Base-by-base conservation (phyloP, 2,888 invertebrate genomes). In the Eumacrocentrus americanus region DNA sequence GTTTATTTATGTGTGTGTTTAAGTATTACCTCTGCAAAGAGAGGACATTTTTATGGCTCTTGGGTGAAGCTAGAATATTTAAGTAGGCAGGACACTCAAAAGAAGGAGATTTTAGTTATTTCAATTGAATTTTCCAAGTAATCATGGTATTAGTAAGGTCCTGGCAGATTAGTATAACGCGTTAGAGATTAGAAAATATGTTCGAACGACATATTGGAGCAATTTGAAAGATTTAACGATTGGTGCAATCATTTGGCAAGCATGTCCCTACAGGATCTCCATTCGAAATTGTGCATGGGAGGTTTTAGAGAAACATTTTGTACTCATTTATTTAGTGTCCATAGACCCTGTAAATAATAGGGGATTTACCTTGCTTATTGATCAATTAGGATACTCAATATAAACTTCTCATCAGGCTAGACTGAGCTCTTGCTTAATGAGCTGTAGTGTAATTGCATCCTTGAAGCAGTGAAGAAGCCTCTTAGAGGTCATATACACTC, bases 1-100 rank as follows among this genome's bases (percentile, higher is more conserved):
- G 50, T 35, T 6, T 46, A 23, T 29, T n/a, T 34, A 29, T 44
- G 12, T 47, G 18, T 59, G 25, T 51, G 34, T 35, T 34, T 44
- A 51, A 4, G 23, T 25, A 12, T 25, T 46, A 5, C 5, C n/a
- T 42, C 1, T 18, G 16, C 22, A 29, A 6, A 29, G 5, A 6
- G 4, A 29, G 9, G 29, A 29, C 29, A 29, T 29, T 29, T 29
- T 29, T 29, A 29, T 29, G 5, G 9, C 29, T 29, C 29, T 29
- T n/a, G n/a, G n/a, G n/a, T n/a, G n/a, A n/a, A 29, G 29, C 4
- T 29, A 29, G 9, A 29, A 29, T 29, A 29, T 6, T 29, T 29
- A 29, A 29, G 4, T 29, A 29, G n/a, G n/a, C n/a, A n/a, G n/a
- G n/a, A n/a, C n/a, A n/a, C n/a, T n/a, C n/a, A n/a, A n/a, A n/a